A percentile compares a stretch with the other conserved stretches of the same genome.
Conservation (phyloP, 1,140 invertebrate species). For the Lanistes nyassanus region DNA sequence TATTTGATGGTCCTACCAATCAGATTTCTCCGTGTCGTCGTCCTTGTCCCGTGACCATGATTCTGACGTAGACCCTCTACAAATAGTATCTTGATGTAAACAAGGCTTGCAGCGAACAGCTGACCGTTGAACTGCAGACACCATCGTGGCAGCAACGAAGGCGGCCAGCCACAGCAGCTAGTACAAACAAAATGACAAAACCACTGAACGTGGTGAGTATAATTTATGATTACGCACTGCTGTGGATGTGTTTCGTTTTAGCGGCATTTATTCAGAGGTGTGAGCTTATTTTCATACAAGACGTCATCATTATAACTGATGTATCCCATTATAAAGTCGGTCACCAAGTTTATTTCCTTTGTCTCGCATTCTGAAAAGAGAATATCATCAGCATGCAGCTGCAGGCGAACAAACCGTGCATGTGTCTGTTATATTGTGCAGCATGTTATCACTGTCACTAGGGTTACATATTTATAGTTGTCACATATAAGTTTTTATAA, state of each 20-base stretch:
- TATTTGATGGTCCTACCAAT: conserved; percentile 22
- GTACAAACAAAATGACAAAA: conserved; percentile 47
- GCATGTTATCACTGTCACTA: too few relatives aligned
- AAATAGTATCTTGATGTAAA: conserved; percentile 55
- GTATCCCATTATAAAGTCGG: neutral
- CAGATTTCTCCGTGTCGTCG: conserved; percentile 13
- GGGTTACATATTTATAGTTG: too few relatives aligned
- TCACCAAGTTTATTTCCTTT: conserved; percentile 3
- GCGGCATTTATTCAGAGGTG: neutral
- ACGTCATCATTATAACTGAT: neutral
- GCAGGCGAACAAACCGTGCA: too few relatives aligned
- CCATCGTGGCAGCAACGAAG: neutral
- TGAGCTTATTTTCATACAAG: conserved; percentile 12
- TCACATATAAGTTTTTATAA: too few relatives aligned
- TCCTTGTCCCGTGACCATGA: conserved; percentile 31
- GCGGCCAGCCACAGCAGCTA: neutral
- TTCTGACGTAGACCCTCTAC: conserved; percentile 22
- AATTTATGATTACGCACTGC: neutral
- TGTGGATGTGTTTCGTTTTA: neutral
- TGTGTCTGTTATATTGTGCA: too few relatives aligned
- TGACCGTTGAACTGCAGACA: neutral
- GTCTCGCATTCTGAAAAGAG: neutral
- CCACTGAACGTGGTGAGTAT: conserved; percentile 56
- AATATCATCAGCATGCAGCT: too few relatives aligned
- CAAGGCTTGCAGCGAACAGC: conserved; percentile 29